phyloP scores from a whole-genome alignment of 2,113 vertebrate species.

The Rhinogobius similis region DNA sequence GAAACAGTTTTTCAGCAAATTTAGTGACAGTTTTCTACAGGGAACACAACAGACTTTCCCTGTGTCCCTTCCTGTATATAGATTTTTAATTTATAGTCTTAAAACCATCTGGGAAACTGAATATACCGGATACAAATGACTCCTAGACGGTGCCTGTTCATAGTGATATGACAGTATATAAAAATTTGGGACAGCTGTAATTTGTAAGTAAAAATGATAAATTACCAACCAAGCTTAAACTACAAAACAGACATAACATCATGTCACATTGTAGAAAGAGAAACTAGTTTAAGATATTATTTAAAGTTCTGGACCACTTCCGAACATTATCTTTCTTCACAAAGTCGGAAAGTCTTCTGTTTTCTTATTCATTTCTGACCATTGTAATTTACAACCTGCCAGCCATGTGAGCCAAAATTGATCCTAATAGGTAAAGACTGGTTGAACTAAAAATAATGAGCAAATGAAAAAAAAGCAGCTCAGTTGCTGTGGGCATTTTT shows the following conservation, averaged over 20 bases:
- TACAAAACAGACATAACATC: neutral
- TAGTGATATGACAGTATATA: neutral
- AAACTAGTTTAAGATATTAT: neutral
- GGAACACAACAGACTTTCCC: neutral
- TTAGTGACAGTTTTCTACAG: neutral
- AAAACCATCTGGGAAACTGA: constrained; percentile 4
- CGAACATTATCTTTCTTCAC: neutral
- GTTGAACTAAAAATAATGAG: constrained; percentile 55
- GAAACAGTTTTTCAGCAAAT: too few species aligned
- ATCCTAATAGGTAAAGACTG: constrained; percentile 49
- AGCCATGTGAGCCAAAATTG: constrained; percentile 39
- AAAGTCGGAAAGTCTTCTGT: neutral
- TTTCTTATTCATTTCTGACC: neutral
- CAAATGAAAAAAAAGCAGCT: constrained; percentile 20
- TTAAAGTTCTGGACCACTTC: neutral
- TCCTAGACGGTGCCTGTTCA: neutral
- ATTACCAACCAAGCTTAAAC: neutral
- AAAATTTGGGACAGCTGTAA: neutral
- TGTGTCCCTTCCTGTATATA: neutral
- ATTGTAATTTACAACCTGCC: constrained; percentile 30
- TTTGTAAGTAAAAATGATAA: constrained; percentile 3
- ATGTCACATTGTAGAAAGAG: neutral
- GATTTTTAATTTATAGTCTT: constrained; percentile 1
- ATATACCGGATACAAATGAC: neutral
- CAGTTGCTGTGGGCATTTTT: constrained; percentile 33